Conservation (phyloP, 2,113 vertebrate genomes). For the Ifrita kowaldi region DNA sequence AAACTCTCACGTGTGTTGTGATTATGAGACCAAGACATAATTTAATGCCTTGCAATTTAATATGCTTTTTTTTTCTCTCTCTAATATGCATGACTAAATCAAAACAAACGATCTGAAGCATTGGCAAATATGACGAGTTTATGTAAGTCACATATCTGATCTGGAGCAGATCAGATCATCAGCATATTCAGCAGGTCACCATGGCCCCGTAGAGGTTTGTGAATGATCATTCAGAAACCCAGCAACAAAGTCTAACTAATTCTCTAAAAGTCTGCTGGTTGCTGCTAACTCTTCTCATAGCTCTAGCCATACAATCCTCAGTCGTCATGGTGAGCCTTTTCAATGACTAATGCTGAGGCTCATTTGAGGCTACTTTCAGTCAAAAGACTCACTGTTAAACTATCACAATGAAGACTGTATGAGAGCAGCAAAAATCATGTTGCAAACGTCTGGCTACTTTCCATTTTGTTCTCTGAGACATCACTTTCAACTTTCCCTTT, state of each 20-base stretch:
- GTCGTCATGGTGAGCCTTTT: neutral
- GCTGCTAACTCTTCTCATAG: neutral
- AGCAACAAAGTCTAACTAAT: neutral
- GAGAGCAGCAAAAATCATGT: neutral
- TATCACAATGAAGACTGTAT: neutral
- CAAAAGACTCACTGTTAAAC: slow-evolving; percentile 13
- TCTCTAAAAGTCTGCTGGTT: neutral
- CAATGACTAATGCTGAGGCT: neutral
- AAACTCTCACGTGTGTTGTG: neutral
- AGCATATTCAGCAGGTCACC: neutral
- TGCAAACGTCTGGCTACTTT: neutral
- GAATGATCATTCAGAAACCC: neutral
- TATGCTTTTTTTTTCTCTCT: neutral
- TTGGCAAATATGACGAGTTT: neutral
- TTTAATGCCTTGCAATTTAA: neutral
- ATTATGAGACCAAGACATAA: neutral
- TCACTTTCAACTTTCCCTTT: neutral
- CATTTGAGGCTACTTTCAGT: neutral
- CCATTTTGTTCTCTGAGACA: neutral
- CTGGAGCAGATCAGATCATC: neutral
- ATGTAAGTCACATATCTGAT: neutral
- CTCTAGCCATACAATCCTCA: neutral
- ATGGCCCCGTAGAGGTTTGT: neutral
- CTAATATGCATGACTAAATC: neutral
- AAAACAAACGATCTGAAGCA: neutral